A percentile compares a stretch with the other conserved stretches of the same genome.
Evolutionary conservation across 2,797 vertebrate genomes (phyloP).

Genomic region (Sarcoramphus papa): DNA sequence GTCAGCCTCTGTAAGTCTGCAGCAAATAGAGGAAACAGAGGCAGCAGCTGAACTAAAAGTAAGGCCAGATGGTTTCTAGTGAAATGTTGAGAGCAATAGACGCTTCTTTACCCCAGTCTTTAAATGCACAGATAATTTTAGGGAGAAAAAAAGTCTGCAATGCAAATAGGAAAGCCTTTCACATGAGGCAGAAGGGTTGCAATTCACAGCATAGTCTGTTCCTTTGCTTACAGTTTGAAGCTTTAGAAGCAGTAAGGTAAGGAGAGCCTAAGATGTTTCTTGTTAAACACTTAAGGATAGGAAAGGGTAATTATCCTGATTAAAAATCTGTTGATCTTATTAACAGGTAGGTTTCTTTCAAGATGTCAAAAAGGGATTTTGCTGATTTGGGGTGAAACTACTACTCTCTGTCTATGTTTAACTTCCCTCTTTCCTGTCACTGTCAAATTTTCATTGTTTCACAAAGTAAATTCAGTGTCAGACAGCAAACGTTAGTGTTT

Average conservation of each 20-base stretch:
- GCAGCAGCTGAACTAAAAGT: neutral
- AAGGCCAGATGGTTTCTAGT: neutral
- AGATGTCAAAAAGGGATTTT: constrained; percentile 44
- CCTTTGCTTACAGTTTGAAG: constrained; percentile 6
- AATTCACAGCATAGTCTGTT: neutral
- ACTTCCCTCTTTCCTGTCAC: neutral
- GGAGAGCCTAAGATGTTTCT: neutral
- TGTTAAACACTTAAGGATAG: neutral
- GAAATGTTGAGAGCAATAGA: neutral
- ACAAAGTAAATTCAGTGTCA: neutral
- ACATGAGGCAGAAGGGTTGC: neutral
- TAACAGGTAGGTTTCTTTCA: neutral
- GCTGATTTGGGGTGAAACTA: neutral
- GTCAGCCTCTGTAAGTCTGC: neutral
- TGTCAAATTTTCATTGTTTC: neutral
- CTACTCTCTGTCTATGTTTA: neutral
- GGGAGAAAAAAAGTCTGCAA: neutral
- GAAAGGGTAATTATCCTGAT: constrained; percentile 15
- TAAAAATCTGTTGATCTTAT: constrained; percentile 13
- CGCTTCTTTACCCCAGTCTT: neutral
- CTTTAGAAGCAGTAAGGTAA: neutral
- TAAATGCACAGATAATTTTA: neutral
- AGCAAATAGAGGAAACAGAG: neutral
- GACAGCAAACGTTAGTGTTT: neutral
- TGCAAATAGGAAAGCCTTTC: neutral